Percentiles rank a stretch among this genome's conserved stretches.
phyloP scores from a whole-genome alignment of 2,797 vertebrate genomes.

The Danio tinwini region DNA sequence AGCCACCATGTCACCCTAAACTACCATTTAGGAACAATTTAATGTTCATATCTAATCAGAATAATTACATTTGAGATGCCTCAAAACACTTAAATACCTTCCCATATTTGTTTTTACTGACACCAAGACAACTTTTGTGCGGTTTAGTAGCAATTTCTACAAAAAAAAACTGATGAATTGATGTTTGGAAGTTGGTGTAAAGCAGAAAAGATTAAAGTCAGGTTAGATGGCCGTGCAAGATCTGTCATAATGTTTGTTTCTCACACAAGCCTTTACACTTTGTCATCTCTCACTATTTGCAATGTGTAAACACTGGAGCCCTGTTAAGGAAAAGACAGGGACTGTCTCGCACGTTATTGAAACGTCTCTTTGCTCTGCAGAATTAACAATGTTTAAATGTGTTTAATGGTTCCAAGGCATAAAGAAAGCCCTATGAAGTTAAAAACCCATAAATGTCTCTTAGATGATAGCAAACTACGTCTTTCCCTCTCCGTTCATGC shows the following conservation, averaged over 20 bases:
- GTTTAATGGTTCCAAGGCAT: slow-evolving; percentile 37
- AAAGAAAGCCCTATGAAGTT: slow-evolving; percentile 34
- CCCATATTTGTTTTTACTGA: slow-evolving; percentile 2
- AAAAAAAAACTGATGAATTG: background rate
- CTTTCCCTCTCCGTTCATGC: slow-evolving; percentile 25
- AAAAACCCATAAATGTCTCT: slow-evolving; percentile 37
- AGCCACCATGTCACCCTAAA: no score
- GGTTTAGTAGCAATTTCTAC: background rate
- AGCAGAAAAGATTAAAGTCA: slow-evolving; percentile 4
- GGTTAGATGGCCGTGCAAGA: slow-evolving; percentile 14
- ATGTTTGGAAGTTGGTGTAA: slow-evolving; percentile 7
- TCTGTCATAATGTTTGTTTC: slow-evolving; percentile 9
- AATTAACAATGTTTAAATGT: slow-evolving; percentile 52
- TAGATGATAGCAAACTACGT: slow-evolving; percentile 1
- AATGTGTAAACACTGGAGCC: slow-evolving; percentile 58
- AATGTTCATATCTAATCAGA: background rate
- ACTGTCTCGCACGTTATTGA: slow-evolving; percentile 54
- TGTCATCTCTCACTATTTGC: slow-evolving; percentile 48
- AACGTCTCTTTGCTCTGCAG: slow-evolving; percentile 53
- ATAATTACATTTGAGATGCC: background rate
- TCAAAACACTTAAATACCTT: background rate
- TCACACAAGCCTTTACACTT: background rate
- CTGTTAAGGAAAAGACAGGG: slow-evolving; percentile 56
- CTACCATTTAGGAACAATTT: background rate
- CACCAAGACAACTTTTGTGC: background rate